These are phyloP conservation scores for Guaruba guarouba DNA, from an alignment of 2,113 vertebrate species.

Conservation along the genomic window DNA sequence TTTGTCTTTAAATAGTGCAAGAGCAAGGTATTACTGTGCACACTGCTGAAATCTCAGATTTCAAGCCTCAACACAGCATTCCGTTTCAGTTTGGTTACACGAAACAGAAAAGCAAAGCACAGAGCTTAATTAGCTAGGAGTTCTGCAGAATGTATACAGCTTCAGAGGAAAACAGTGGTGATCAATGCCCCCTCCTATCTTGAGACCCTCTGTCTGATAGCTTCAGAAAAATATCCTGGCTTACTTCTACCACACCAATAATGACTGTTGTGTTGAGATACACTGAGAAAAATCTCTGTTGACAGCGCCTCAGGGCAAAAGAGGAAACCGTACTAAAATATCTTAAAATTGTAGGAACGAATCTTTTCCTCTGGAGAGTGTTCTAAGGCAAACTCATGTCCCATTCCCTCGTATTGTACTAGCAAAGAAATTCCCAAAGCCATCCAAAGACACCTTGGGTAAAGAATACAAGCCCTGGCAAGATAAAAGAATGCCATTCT, in stretches of 20 bases:
- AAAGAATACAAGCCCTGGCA: not conserved
- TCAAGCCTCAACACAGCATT: not conserved
- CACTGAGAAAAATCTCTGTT: not conserved
- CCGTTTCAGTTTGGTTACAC: not conserved
- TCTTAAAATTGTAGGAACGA: not conserved
- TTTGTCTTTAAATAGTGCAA: constrained; percentile 3
- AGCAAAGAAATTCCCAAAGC: not conserved
- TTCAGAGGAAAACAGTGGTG: not conserved
- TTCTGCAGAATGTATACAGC: not conserved
- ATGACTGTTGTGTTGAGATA: not conserved
- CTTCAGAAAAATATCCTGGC: not conserved
- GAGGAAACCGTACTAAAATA: not conserved
- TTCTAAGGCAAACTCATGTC: not conserved
- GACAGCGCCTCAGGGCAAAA: not conserved
- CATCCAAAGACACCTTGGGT: not conserved
- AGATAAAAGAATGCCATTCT: not conserved
- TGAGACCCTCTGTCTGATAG: not conserved
- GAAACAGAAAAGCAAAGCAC: not conserved
- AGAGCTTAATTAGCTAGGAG: not conserved
- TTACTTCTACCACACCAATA: not conserved
- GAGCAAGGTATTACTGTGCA: not conserved
- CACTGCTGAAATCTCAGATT: not conserved
- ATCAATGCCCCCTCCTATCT: not conserved
- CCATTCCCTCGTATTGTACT: not conserved
- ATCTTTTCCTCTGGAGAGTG: not conserved